Evolutionary conservation across 23 tunicate genomes (phyloP).

Genomic region (Halocynthia aurantium): DNA sequence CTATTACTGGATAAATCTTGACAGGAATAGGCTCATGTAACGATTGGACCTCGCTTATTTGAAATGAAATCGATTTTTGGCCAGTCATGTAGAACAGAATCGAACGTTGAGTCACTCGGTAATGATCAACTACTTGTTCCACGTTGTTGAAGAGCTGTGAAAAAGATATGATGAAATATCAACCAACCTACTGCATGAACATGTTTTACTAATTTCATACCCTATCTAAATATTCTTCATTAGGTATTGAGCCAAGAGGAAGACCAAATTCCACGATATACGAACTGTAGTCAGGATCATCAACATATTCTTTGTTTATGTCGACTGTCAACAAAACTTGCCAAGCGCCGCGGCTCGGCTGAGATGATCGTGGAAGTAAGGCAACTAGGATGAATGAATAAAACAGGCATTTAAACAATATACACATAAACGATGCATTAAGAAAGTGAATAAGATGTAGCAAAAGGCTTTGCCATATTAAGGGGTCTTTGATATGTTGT

Average conservation of each 20-base stretch:
- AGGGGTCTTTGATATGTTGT: no score
- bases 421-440: no score
- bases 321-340: neutral
- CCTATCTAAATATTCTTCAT: slow-evolving; percentile 23
- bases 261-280: slow-evolving; percentile 68
- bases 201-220: slow-evolving; percentile 10
- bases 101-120: slow-evolving; percentile 40
- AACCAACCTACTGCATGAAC: neutral
- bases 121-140: slow-evolving; percentile 46
- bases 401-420: no score
- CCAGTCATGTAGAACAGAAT: slow-evolving; percentile 50
- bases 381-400: no score
- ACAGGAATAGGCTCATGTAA: slow-evolving; percentile 27
- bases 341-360: neutral
- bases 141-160: slow-evolving; percentile 45
- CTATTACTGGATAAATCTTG: slow-evolving; percentile 38
- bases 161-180: neutral
- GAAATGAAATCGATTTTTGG: slow-evolving; percentile 30
- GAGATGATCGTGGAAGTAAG: neutral
- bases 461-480: no score
- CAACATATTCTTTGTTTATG: neutral
- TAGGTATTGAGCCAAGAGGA: slow-evolving; percentile 15
- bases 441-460: no score
- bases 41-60: slow-evolving; percentile 5
- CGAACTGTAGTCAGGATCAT: slow-evolving; percentile 14